Base-by-base conservation (phyloP, 2,113 vertebrate genomes). In the Labeo catla region DNA sequence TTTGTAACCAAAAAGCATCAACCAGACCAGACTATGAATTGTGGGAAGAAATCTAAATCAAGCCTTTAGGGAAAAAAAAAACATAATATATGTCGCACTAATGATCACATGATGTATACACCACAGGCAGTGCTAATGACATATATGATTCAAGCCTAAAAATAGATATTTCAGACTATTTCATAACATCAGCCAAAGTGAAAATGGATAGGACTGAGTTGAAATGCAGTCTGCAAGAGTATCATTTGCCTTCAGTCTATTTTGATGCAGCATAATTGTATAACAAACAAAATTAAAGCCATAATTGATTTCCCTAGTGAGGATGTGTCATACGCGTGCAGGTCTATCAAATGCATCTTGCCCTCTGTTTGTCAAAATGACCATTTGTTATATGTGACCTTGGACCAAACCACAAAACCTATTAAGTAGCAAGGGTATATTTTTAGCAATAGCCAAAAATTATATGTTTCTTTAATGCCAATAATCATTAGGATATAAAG, bases 341-440 rank as follows among this genome's bases (percentile, higher is more conserved):
- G 59, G n/a, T 66, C 57, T 76, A 4, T 47, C 21, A 79, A 34
- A 61, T 61, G 3, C 1, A 3, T 61, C 57, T 54, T 73, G 39
- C 39, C 39, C 70, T 49, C 72, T 45, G 54, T 63, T 80, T 39
- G 57, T 80, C 36, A 66, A 81, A 65, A 81, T 65, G 61, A 47
- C 43, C 59, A 81, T 80, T 36, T 66, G 61, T 47, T 45, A 65
- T 9, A 45, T 80, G 23, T 65, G 57, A 28, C 28, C 28, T 2
- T 28, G 28, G 28, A 28, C 28, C 28, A 28, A 28, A 28, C 28
- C 28, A 28, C 28, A 28, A 28, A 28, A 28, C 28, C 28, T 28
- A 28, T 28, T 28, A 28, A 28, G 28, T 28, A 28, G 28, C 28
- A 28, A 28, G 28, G 28, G 28, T 28, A 28, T 28, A 28, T 28